A percentile compares a stretch with the other conserved stretches of the same genome.
These are phyloP conservation scores for Embidobia sp. DNA, from an alignment of 2,888 invertebrate species.

Conservation along the genomic window DNA sequence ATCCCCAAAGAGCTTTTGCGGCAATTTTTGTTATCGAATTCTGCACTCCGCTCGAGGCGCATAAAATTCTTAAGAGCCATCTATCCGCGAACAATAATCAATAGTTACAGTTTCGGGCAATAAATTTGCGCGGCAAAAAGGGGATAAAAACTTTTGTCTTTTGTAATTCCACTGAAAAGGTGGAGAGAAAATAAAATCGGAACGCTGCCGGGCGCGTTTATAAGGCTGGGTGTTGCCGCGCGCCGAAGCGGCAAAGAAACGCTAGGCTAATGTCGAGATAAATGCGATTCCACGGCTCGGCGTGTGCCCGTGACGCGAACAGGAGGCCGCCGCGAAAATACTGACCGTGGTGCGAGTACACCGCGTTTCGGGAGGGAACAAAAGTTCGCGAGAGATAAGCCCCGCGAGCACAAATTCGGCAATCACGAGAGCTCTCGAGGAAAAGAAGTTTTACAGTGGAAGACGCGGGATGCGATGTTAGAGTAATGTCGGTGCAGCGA, in stretches of 20 bases:
- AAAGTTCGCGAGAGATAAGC: constrained; percentile 38
- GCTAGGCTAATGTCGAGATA: constrained; percentile 73
- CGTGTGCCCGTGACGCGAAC: constrained; percentile 63
- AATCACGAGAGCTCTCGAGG: constrained; percentile 24
- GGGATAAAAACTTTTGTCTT: constrained; percentile 33
- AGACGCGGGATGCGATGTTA: too few relatives aligned
- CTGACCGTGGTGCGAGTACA: constrained; percentile 72
- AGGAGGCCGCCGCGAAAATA: constrained; percentile 70
- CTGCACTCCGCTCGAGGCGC: too few relatives aligned
- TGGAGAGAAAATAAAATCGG: constrained; percentile 49
- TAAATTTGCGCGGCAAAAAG: constrained; percentile 9
- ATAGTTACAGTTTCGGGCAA: constrained; percentile 15
- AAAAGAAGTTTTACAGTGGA: background rate
- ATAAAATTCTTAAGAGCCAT: too few relatives aligned
- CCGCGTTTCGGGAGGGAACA: too few relatives aligned
- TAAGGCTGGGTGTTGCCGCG: constrained; percentile 44
- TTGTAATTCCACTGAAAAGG: constrained; percentile 22
- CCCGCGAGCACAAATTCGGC: constrained; percentile 64
- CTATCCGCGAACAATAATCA: constrained; percentile 13
- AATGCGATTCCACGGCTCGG: constrained; percentile 71
- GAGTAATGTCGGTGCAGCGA: too few relatives aligned
- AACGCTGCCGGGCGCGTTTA: constrained; percentile 38
- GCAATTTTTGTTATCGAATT: too few relatives aligned
- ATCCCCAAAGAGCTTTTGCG: too few relatives aligned
- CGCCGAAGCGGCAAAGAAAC: constrained; percentile 58